These are phyloP conservation scores for Alligator sinensis DNA, from an alignment of 2,113 vertebrate genomes.

Conservation along the genomic window DNA sequence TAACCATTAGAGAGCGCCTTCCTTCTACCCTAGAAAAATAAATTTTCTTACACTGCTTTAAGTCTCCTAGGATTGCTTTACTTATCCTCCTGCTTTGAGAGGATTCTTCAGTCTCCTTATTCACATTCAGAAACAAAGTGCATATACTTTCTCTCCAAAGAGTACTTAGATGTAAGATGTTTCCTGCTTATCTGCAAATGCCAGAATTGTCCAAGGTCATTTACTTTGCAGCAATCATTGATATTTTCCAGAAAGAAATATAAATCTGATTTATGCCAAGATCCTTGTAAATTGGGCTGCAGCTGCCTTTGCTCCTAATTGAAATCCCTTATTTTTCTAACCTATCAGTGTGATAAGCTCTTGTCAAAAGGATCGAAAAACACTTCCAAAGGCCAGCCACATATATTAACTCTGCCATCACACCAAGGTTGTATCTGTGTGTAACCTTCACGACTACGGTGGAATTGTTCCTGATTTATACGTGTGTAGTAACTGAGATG, in stretches of 20 bases:
- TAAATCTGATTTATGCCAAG: neutral
- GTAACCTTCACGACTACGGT: neutral
- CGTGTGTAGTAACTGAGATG: neutral
- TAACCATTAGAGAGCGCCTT: neutral
- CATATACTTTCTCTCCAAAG: neutral
- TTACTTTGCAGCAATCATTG: neutral
- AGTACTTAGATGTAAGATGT: neutral
- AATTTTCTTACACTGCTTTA: neutral
- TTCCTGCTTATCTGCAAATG: neutral
- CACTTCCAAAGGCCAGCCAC: neutral
- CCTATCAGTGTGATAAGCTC: neutral
- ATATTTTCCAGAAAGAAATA: slow-evolving; percentile 1
- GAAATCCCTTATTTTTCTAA: neutral
- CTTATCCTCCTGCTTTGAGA: neutral
- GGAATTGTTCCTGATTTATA: neutral
- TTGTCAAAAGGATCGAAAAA: neutral
- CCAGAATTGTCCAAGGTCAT: neutral
- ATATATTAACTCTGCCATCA: neutral
- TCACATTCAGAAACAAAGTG: neutral
- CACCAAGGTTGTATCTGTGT: neutral
- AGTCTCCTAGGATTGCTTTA: neutral
- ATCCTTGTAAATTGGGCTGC: neutral
- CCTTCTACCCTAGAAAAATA: neutral
- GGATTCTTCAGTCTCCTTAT: neutral
- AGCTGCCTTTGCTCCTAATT: neutral